phyloP scores from a whole-genome alignment of 1,140 invertebrate genomes.

The Bradysia coprophila region DNA sequence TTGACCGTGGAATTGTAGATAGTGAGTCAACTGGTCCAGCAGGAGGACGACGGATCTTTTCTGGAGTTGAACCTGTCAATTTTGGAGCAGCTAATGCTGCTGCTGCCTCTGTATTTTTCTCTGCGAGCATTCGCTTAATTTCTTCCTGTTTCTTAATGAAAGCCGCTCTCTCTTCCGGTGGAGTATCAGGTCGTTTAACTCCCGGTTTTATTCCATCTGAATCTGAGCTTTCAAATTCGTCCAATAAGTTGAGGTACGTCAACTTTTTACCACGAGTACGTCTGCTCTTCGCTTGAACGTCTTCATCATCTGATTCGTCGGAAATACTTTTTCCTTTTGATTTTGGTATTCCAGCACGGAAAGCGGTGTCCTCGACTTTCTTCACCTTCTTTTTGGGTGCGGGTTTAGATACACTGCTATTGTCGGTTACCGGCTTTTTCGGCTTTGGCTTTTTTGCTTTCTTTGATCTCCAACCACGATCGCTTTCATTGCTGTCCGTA shows the following conservation, averaged over 20 bases:
- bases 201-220: conserved; percentile 33
- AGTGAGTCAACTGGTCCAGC: conserved; percentile 12
- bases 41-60: conserved; percentile 12
- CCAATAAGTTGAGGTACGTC: conserved; percentile 43
- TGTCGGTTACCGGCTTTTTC: conserved; percentile 15
- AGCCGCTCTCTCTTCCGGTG: conserved; percentile 21
- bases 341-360: background rate
- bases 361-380: conserved; percentile 11
- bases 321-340: conserved; percentile 5
- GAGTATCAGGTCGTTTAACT: conserved; percentile 19
- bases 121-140: conserved; percentile 23
- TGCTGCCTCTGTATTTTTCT: conserved; percentile 21
- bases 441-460: conserved; percentile 18
- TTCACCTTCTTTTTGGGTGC: background rate
- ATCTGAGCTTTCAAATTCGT: conserved; percentile 18
- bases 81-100: conserved; percentile 19
- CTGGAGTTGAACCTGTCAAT: conserved; percentile 12
- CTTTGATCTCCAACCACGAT: conserved; percentile 17
- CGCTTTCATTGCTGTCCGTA: conserved; percentile 16
- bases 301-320: conserved; percentile 33
- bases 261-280: conserved; percentile 45
- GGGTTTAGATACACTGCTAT: conserved; percentile 7
- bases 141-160: conserved; percentile 23
- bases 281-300: conserved; percentile 24
- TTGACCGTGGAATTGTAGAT: conserved; percentile 18